Conservation (phyloP, 2,797 vertebrate species). For the Carduelis carduelis region DNA sequence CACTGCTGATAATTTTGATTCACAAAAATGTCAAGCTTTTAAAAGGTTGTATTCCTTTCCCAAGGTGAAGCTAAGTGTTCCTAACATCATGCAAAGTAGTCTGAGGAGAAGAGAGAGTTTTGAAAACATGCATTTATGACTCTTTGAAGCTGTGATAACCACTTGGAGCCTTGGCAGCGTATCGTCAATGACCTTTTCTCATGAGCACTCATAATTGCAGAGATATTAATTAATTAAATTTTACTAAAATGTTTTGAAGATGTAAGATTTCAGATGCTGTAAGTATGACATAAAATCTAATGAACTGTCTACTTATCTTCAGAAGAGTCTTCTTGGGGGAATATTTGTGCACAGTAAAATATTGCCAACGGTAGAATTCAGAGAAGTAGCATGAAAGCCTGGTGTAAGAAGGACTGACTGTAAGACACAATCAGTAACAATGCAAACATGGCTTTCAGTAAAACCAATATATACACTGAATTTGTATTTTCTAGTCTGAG, state of each 20-base stretch:
- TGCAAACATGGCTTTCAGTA: background rate
- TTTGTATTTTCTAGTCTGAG: background rate
- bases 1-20: background rate
- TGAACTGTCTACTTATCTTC: background rate
- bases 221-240: slow-evolving; percentile 31
- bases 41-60: slow-evolving; percentile 2
- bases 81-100: slow-evolving; percentile 20
- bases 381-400: background rate
- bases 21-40: slow-evolving; percentile 21
- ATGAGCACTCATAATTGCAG: background rate
- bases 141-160: background rate
- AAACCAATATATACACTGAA: fast-evolving
- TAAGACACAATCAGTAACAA: background rate
- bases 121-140: slow-evolving; percentile 31
- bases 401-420: background rate
- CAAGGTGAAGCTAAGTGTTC: slow-evolving; percentile 21
- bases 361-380: background rate
- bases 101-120: slow-evolving; percentile 2
- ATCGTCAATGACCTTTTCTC: slow-evolving; percentile 23
- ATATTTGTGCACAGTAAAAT: background rate
- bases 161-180: background rate
- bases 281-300: background rate
- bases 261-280: background rate
- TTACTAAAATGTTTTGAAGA: slow-evolving; percentile 41
- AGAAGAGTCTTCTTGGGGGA: background rate